Evolutionary conservation across 37 sponge, comb jelly and placozoan genomes (phyloP).

Genomic region (Crambe crambe): DNA sequence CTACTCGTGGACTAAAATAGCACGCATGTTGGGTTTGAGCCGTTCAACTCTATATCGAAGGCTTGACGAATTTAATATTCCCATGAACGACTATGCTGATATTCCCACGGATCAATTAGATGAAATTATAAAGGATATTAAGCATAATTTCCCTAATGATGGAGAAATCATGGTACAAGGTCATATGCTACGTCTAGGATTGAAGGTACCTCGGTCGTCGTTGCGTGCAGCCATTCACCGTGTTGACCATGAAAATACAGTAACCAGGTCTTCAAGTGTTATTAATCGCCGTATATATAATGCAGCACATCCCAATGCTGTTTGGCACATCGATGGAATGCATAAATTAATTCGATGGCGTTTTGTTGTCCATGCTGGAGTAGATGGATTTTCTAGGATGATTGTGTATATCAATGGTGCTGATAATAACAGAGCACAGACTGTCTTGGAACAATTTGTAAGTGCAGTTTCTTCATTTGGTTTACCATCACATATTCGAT

Average conservation of each 20-base stretch:
- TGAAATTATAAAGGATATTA: background rate
- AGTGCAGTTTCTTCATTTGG: background rate
- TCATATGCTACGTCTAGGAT: background rate
- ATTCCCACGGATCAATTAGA: background rate
- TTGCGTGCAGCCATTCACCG: background rate
- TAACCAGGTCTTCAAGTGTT: background rate
- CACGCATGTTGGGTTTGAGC: too few relatives aligned
- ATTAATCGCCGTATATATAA: background rate
- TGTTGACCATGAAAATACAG: background rate
- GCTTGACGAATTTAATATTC: too few relatives aligned
- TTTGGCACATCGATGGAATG: background rate
- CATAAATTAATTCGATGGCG: background rate
- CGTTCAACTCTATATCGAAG: too few relatives aligned
- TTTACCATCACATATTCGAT: background rate
- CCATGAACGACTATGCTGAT: too few relatives aligned
- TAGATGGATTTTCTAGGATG: constrained; percentile 5
- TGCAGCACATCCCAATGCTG: background rate
- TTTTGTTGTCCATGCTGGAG: constrained; percentile 3
- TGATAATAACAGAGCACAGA: background rate
- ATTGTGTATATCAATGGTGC: background rate
- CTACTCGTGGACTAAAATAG: too few relatives aligned
- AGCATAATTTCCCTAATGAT: background rate
- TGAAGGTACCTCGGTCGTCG: background rate
- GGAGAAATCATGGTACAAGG: background rate
- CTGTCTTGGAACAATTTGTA: background rate